Evolutionary conservation across 2,888 invertebrate species (phyloP).

Genomic region (Petrophora chlorosata): DNA sequence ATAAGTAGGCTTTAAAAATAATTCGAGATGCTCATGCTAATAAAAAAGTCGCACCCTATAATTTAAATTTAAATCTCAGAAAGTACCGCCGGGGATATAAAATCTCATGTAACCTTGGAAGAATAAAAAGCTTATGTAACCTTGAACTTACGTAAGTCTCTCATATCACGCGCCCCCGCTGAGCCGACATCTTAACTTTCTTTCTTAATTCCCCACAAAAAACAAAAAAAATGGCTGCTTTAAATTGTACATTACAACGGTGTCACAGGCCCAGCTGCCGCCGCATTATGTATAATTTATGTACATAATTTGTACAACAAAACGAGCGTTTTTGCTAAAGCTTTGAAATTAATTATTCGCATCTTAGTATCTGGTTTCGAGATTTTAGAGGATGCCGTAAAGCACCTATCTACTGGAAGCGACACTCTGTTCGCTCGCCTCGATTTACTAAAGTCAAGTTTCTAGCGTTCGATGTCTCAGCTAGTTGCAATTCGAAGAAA

Average conservation of each 20-base stretch:
- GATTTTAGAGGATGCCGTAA: not conserved
- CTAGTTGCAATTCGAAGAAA: too few relatives aligned
- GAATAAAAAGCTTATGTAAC: constrained; percentile 5
- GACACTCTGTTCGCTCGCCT: too few relatives aligned
- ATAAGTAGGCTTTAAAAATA: too few relatives aligned
- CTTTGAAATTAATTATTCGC: constrained; percentile 41
- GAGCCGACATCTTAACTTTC: constrained; percentile 18
- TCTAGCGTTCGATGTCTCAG: too few relatives aligned
- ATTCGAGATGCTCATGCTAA: too few relatives aligned
- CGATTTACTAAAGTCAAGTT: too few relatives aligned
- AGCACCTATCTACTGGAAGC: too few relatives aligned
- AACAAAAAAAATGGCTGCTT: constrained; percentile 28
- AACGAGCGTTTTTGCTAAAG: constrained; percentile 46
- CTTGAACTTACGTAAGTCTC: constrained; percentile 10
- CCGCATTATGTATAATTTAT: constrained; percentile 55
- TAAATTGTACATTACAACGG: constrained; percentile 37
- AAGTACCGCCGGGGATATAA: not conserved
- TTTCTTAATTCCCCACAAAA: constrained; percentile 24
- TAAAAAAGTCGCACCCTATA: too few relatives aligned
- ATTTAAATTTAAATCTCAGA: too few relatives aligned
- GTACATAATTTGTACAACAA: constrained; percentile 55
- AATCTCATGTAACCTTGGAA: not conserved
- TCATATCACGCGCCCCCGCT: constrained; percentile 13
- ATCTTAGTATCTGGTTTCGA: constrained; percentile 33
- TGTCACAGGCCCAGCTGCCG: constrained; percentile 43